A percentile compares a stretch with the other conserved stretches of the same genome.
Conservation (phyloP, 1,140 invertebrate genomes). For the Drosophila virilis region DNA sequence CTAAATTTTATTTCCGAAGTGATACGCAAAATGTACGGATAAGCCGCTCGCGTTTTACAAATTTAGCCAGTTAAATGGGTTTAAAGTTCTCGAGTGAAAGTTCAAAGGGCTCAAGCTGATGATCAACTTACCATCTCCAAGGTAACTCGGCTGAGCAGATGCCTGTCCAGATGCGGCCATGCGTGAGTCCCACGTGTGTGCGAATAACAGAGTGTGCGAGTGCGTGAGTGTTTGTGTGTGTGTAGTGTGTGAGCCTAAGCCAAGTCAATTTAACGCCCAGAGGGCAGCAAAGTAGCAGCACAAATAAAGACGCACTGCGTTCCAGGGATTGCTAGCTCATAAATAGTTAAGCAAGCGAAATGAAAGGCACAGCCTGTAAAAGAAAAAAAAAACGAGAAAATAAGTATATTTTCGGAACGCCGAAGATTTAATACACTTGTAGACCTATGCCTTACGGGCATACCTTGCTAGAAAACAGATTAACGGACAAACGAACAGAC, state of each 20-base stretch:
- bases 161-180: conserved; percentile 57
- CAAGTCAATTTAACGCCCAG: conserved; percentile 80
- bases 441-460: no score
- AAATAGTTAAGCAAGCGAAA: conserved; percentile 80
- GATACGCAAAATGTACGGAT: conserved; percentile 51
- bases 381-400: background rate
- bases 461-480: no score
- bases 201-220: conserved; percentile 8
- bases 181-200: conserved; percentile 42
- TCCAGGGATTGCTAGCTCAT: conserved; percentile 81
- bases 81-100: conserved; percentile 61
- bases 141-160: background rate
- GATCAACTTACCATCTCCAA: conserved; percentile 37
- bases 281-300: conserved; percentile 80
- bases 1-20: conserved; percentile 57
- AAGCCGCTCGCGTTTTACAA: conserved; percentile 48
- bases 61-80: conserved; percentile 50
- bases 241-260: conserved; percentile 45
- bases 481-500: no score
- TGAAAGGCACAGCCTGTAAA: conserved; percentile 60
- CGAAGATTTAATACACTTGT: no score
- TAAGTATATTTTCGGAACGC: no score
- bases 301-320: conserved; percentile 80
- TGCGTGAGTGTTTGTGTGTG: conserved; percentile 2
- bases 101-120: conserved; percentile 40